Evolutionary conservation across 2,113 vertebrate species (phyloP).

Genomic region (Leptobrachium ailaonicum): DNA sequence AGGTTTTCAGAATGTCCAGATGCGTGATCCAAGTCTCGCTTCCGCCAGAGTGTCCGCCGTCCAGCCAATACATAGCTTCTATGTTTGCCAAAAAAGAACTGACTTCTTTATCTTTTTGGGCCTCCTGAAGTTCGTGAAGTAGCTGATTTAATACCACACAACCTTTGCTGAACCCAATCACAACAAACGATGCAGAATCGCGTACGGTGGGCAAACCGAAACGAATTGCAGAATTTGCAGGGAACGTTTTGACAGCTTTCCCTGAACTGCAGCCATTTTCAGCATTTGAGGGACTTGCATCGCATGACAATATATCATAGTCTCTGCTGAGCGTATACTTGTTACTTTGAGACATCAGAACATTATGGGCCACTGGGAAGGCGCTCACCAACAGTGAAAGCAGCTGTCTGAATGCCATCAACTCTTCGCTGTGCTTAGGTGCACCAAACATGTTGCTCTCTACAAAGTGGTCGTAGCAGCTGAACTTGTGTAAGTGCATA

Average conservation of each 20-base stretch:
- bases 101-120: slow-evolving; percentile 75
- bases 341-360: slow-evolving; percentile 64
- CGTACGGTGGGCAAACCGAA: slow-evolving; percentile 62
- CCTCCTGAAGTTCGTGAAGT: slow-evolving; percentile 83
- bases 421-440: slow-evolving; percentile 81
- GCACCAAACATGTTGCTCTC: slow-evolving; percentile 93
- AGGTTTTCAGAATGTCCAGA: slow-evolving; percentile 75
- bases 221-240: slow-evolving; percentile 49
- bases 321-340: slow-evolving; percentile 59
- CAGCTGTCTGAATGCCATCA: slow-evolving; percentile 85
- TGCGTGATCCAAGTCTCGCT: slow-evolving; percentile 93
- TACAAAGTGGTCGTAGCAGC: slow-evolving; percentile 94
- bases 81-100: slow-evolving; percentile 75
- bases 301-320: slow-evolving; percentile 59
- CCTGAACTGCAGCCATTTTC: slow-evolving; percentile 66
- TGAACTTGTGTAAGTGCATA: slow-evolving; percentile 97
- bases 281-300: slow-evolving; percentile 59
- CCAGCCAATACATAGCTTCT: slow-evolving; percentile 90
- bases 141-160: slow-evolving; percentile 98
- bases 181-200: slow-evolving; percentile 68
- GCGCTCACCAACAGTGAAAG: slow-evolving; percentile 82
- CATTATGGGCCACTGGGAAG: slow-evolving; percentile 75
- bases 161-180: slow-evolving; percentile 97
- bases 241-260: slow-evolving; percentile 57
- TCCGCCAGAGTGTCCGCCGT: slow-evolving; percentile 93